Evolutionary conservation across 2,888 invertebrate species (phyloP).

Genomic region (Villa cingulata): DNA sequence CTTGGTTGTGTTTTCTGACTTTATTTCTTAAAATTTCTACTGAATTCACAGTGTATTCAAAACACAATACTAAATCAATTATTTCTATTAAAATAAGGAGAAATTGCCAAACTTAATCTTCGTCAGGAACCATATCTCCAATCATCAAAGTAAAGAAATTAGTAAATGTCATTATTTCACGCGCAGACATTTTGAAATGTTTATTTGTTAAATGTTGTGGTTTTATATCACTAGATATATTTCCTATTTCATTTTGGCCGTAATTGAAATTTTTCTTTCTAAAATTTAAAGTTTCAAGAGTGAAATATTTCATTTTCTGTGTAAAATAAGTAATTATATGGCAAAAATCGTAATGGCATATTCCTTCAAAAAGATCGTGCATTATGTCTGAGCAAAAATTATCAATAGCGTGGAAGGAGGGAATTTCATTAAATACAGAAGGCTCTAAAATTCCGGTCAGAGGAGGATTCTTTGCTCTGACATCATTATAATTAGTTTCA

Average conservation of each 20-base stretch:
- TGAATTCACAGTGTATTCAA: not conserved
- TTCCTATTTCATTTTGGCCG: no score
- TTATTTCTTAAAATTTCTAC: not conserved
- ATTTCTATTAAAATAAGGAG: conserved; percentile 4
- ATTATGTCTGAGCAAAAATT: no score
- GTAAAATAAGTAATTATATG: conserved; percentile 1
- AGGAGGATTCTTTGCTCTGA: not conserved
- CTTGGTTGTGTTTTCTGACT: not conserved
- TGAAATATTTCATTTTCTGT: conserved; percentile 5
- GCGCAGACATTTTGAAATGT: conserved; percentile 9
- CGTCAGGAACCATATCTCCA: conserved; percentile 10
- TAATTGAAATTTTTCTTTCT: conserved; percentile 10
- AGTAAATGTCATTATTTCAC: conserved; percentile 8
- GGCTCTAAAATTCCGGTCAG: conserved; percentile 5
- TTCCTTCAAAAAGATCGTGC: no score
- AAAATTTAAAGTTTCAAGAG: conserved; percentile 5
- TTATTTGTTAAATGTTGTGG: no score
- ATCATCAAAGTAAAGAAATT: conserved; percentile 10
- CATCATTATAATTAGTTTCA: not conserved
- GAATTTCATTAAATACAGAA: conserved; percentile 10
- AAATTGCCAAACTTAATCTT: conserved; percentile 10
- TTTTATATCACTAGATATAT: no score
- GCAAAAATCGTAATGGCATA: no score
- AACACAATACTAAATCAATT: conserved; percentile 3
- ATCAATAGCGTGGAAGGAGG: conserved; percentile 9